These are phyloP conservation scores for Ctenochaetus hawaiiensis DNA, from an alignment of 2,797 vertebrate species.

Conservation along the genomic window DNA sequence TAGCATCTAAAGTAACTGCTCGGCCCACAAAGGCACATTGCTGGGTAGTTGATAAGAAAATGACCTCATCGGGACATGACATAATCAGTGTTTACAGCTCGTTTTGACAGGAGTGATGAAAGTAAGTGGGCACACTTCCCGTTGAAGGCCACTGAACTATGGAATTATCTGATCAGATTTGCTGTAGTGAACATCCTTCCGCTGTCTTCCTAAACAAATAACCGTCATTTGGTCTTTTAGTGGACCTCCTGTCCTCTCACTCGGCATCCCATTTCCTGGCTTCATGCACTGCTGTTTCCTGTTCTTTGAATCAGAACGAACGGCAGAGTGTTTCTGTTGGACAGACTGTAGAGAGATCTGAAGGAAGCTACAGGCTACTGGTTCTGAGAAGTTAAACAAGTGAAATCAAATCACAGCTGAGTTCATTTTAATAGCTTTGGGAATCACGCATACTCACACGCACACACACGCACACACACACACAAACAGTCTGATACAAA, in stretches of 20 bases:
- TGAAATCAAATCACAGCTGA: constrained; percentile 48
- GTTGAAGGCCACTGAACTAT: constrained; percentile 65
- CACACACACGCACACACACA: not conserved
- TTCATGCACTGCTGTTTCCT: constrained; percentile 70
- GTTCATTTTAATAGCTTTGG: constrained; percentile 43
- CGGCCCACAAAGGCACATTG: not conserved
- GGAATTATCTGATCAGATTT: constrained; percentile 75
- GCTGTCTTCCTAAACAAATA: constrained; percentile 76
- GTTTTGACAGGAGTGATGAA: constrained; percentile 58
- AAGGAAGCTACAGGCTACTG: constrained; percentile 19
- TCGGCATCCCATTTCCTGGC: constrained; percentile 79
- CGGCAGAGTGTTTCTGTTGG: constrained; percentile 58
- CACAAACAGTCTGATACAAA: not conserved
- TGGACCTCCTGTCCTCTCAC: constrained; percentile 65
- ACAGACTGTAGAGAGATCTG: constrained; percentile 33
- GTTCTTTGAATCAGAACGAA: constrained; percentile 63
- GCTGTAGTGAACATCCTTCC: constrained; percentile 77
- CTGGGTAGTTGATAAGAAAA: constrained; percentile 32
- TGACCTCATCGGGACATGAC: constrained; percentile 41
- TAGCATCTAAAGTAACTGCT: not conserved
- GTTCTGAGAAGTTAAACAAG: constrained; percentile 47
- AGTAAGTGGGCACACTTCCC: constrained; percentile 49
- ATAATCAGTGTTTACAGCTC: constrained; percentile 37
- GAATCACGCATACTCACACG: not conserved
- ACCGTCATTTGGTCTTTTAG: constrained; percentile 70